phyloP scores from a whole-genome alignment of 2,888 invertebrate species.

The Lycaena phlaeas region DNA sequence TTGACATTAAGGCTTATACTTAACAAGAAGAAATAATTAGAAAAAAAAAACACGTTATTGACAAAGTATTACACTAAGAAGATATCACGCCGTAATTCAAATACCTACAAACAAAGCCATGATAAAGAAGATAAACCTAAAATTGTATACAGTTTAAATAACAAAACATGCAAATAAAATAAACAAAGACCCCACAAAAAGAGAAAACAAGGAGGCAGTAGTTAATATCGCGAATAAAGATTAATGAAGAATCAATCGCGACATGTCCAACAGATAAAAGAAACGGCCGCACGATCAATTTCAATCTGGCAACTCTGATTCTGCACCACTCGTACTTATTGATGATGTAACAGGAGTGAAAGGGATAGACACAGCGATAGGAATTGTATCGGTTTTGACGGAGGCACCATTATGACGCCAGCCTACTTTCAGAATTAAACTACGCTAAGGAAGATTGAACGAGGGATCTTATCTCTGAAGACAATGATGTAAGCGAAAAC shows the following conservation, averaged over 20 bases:
- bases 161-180: slow-evolving; percentile 3
- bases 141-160: no score
- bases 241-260: slow-evolving; percentile 69
- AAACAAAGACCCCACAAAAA: no score
- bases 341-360: slow-evolving; percentile 20
- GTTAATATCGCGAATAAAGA: slow-evolving; percentile 62
- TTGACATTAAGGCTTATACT: no score
- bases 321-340: slow-evolving; percentile 28
- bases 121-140: no score
- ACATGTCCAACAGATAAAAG: slow-evolving; percentile 56
- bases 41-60: no score
- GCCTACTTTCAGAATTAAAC: slow-evolving; percentile 68
- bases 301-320: slow-evolving; percentile 56
- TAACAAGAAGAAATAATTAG: no score
- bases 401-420: slow-evolving; percentile 56
- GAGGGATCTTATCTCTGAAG: slow-evolving; percentile 53
- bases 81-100: no score
- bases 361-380: slow-evolving; percentile 33
- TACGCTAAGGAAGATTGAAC: slow-evolving; percentile 65
- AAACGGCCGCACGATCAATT: slow-evolving; percentile 65
- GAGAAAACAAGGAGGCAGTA: no score
- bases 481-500: slow-evolving; percentile 67
- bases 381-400: slow-evolving; percentile 45
- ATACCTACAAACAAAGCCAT: no score
- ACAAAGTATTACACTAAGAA: no score